Base-by-base conservation (phyloP, 2,113 vertebrate genomes). In the Peucedramus taeniatus region DNA sequence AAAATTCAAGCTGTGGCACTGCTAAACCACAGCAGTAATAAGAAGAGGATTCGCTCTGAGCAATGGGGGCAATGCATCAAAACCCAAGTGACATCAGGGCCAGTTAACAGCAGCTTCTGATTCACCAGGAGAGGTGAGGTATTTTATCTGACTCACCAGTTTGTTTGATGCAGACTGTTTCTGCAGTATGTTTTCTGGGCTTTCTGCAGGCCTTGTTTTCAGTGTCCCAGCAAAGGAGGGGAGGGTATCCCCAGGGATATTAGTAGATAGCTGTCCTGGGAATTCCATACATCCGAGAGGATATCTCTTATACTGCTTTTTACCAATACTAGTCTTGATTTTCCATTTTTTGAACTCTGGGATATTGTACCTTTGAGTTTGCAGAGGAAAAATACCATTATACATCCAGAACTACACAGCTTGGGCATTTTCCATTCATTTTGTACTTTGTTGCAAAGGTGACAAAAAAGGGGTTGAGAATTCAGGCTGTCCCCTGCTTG, bases 141-240 rank as follows among this genome's bases (percentile, higher is more conserved):
- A 3, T 35, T 80, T 77, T 70, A 39, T 83, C 82, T 77, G 87
- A 79, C 50, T 85, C 89, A 72, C 59, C 60, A 35, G 47, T 59
- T 75, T 40, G 49, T 89, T 75, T 90, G 82, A 65, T 91, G 76
- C 71, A 80, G 59, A 30, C 66, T 91, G 7, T 77, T 88, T 77
- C 85, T 91, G 39, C 47, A 64, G 12, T 10, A 11, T 71, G 47
- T 40, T 54, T 70, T 94, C 87, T 20, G n/a, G 51, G 24, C 84
- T 83, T 93, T 86, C 64, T 94, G 27, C 60, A 86, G n/a, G n/a
- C 26, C 54, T 83, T 83, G 28, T 83, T 91, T 88, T 93, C 83
- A 71, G n/a, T 16, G 17, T 78, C 72, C 37, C 56, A 83, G 66
- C 20, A 88, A 61, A 95, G 54, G 10, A 63, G 8, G n/a, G 30